Percentiles rank a stretch among this genome's conserved stretches.
Evolutionary conservation across 2,113 vertebrate species (phyloP).

Genomic region (Lepus europaeus): DNA sequence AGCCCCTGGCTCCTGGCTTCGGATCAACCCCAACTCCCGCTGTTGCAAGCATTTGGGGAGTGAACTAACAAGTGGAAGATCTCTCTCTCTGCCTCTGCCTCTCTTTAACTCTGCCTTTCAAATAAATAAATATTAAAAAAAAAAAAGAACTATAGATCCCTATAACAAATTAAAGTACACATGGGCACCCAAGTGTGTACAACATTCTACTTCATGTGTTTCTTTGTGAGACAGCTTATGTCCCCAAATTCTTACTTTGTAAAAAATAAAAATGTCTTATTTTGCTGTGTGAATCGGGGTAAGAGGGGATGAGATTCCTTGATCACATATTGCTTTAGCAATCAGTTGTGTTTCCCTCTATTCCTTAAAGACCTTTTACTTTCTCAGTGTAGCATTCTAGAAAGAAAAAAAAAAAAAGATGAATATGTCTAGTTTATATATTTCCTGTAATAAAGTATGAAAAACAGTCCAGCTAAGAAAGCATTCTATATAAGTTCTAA

Average conservation of each 20-base stretch:
- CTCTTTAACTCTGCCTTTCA: no score
- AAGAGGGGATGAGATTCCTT: not conserved
- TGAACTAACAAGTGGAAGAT: no score
- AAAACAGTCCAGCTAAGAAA: not conserved
- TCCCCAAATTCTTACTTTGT: not conserved
- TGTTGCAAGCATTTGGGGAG: no score
- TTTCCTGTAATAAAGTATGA: not conserved
- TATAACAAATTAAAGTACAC: not conserved
- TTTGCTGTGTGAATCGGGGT: not conserved
- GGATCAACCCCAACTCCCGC: no score
- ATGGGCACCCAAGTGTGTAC: not conserved
- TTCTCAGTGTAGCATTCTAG: constrained; percentile 29
- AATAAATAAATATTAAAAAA: no score
- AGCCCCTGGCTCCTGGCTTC: no score
- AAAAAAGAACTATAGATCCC: not conserved
- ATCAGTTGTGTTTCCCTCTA: not conserved
- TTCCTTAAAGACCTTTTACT: not conserved
- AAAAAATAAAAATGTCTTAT: constrained; percentile 13
- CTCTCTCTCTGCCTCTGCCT: no score
- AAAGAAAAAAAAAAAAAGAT: not conserved
- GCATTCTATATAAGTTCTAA: not conserved
- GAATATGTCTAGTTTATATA: not conserved
- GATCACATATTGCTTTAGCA: not conserved
- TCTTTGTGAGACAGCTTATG: not conserved
- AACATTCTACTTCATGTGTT: not conserved